These are phyloP conservation scores for Stegostoma tigrinum DNA, from an alignment of 2,113 vertebrate species.

Conservation along the genomic window DNA sequence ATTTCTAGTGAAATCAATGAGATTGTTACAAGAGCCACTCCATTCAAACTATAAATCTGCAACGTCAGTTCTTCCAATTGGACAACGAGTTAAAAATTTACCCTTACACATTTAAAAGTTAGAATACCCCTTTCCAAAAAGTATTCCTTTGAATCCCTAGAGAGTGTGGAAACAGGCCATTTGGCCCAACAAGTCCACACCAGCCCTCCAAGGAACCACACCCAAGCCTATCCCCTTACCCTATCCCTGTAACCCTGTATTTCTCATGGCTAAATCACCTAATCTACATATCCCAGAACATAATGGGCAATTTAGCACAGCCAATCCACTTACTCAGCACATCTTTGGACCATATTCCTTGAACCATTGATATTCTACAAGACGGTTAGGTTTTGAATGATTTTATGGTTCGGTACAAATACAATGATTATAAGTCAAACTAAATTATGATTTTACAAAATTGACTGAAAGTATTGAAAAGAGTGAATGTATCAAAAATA, in stretches of 20 bases:
- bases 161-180: too few species aligned
- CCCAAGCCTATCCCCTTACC: too few species aligned
- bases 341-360: background rate
- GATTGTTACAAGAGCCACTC: too few species aligned
- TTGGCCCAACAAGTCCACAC: too few species aligned
- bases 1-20: background rate
- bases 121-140: background rate
- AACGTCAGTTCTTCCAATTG: background rate
- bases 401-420: background rate
- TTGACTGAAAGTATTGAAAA: background rate
- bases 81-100: background rate
- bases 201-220: too few species aligned
- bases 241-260: too few species aligned
- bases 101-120: background rate
- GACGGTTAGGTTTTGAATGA: background rate
- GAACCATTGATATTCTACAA: background rate
- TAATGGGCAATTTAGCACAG: too few species aligned
- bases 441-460: background rate
- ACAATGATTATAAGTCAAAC: background rate
- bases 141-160: too few species aligned
- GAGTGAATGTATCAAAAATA: background rate
- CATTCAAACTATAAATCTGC: background rate
- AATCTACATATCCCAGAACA: too few species aligned
- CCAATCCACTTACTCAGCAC: too few species aligned
- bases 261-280: too few species aligned